These are phyloP conservation scores for Phrynocephalus guinanensis DNA, from an alignment of 2,797 vertebrate species.

Conservation along the genomic window DNA sequence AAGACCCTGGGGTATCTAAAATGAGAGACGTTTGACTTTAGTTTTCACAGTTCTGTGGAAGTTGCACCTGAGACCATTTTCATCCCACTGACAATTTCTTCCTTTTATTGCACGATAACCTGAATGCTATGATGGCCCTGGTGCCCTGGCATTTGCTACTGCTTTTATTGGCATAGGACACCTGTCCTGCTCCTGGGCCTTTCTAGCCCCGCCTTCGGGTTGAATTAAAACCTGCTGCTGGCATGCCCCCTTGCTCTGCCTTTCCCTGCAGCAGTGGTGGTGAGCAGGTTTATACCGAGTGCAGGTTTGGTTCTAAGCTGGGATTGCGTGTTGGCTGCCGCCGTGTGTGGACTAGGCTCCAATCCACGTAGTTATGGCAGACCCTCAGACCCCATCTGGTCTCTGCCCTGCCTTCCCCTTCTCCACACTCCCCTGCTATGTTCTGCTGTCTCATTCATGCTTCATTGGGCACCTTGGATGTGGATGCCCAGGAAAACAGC, in stretches of 20 bases:
- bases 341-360: not conserved
- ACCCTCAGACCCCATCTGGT: conserved; percentile 65
- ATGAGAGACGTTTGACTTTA: not conserved
- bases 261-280: conserved; percentile 2
- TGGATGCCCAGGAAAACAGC: conserved; percentile 75
- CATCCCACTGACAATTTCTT: not conserved
- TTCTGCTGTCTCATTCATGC: conserved; percentile 74
- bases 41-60: not conserved
- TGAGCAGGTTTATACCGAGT: not conserved
- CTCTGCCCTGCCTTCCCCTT: conserved; percentile 32
- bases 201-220: conserved; percentile 13
- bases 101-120: not conserved
- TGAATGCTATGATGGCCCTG: not conserved
- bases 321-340: not conserved
- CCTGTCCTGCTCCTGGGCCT: not conserved
- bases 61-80: not conserved
- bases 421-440: not conserved
- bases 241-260: not conserved
- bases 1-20: not conserved
- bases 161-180: not conserved
- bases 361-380: not conserved
- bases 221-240: not conserved
- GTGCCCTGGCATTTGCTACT: not conserved
- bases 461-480: conserved; percentile 73
- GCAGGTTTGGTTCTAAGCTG: not conserved